A percentile compares a stretch with the other conserved stretches of the same genome.
These are phyloP conservation scores for Helicoverpa armigera DNA, from an alignment of 1,140 invertebrate genomes.

Conservation along the genomic window DNA sequence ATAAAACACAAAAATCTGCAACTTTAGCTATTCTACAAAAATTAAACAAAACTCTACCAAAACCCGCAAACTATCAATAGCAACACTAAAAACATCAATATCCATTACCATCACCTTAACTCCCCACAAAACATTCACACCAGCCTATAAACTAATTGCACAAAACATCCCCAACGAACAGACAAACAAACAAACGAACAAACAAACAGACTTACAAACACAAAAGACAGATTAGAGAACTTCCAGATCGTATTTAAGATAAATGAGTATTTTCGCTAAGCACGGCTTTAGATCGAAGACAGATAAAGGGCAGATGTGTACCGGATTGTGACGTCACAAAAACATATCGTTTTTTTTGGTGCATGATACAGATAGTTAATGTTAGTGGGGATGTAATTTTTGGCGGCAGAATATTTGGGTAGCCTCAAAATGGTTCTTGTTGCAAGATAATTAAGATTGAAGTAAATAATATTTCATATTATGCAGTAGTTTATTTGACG, in stretches of 20 bases:
- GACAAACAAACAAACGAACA: conserved; percentile 35
- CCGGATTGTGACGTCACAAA: conserved; percentile 62
- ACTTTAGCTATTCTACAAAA: too few relatives aligned
- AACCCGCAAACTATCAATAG: neutral
- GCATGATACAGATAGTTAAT: neutral
- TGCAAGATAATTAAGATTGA: neutral
- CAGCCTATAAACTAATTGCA: conserved; percentile 80
- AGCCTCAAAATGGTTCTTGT: neutral
- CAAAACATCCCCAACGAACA: conserved; percentile 69
- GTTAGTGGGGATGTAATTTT: conserved; percentile 5
- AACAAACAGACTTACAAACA: conserved; percentile 79
- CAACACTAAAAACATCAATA: conserved; percentile 1
- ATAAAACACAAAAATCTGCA: too few relatives aligned
- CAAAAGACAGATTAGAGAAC: conserved; percentile 83
- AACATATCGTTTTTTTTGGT: conserved; percentile 31
- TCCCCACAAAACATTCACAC: conserved; percentile 62
- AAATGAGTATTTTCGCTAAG: conserved; percentile 82
- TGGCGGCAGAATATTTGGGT: neutral
- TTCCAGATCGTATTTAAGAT: conserved; percentile 84
- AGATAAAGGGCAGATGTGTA: conserved; percentile 80
- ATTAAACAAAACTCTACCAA: neutral
- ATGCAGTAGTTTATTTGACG: too few relatives aligned
- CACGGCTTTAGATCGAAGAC: conserved; percentile 76
- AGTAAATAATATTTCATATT: too few relatives aligned
- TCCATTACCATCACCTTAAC: conserved; percentile 4